Evolutionary conservation across 2,797 vertebrate species (phyloP).

Genomic region (Labeo calbasu): DNA sequence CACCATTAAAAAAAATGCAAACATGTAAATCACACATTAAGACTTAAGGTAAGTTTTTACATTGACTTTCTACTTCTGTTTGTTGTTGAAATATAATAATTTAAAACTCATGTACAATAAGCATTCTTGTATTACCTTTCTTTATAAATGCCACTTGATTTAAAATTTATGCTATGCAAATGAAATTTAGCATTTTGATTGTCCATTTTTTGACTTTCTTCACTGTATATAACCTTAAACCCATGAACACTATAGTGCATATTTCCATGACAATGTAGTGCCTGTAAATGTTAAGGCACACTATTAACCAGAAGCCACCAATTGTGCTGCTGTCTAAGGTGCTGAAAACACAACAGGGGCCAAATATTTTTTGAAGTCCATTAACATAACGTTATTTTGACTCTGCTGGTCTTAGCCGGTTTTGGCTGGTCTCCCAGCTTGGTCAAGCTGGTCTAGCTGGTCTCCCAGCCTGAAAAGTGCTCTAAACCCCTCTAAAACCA

Average conservation of each 20-base stretch:
- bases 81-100: background rate
- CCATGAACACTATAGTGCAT: background rate
- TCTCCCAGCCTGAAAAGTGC: background rate
- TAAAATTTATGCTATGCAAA: background rate
- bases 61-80: background rate
- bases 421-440: background rate
- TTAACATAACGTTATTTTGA: slow-evolving; percentile 2
- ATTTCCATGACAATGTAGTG: slow-evolving; percentile 39
- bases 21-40: background rate
- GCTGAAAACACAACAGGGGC: slow-evolving; percentile 66
- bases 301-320: slow-evolving; percentile 3
- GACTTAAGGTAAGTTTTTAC: too few relatives aligned
- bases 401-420: too few relatives aligned
- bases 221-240: background rate
- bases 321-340: slow-evolving; percentile 74
- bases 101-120: background rate
- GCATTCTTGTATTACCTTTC: background rate
- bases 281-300: slow-evolving; percentile 21
- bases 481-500: background rate
- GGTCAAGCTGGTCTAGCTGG: background rate
- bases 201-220: background rate
- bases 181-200: background rate
- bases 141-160: background rate
- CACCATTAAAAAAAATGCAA: too few relatives aligned
- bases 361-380: background rate